Percentiles rank a stretch among this genome's conserved stretches.
These are phyloP conservation scores for Darevskia mixta DNA, from an alignment of 2,797 vertebrate species.

Conservation along the genomic window DNA sequence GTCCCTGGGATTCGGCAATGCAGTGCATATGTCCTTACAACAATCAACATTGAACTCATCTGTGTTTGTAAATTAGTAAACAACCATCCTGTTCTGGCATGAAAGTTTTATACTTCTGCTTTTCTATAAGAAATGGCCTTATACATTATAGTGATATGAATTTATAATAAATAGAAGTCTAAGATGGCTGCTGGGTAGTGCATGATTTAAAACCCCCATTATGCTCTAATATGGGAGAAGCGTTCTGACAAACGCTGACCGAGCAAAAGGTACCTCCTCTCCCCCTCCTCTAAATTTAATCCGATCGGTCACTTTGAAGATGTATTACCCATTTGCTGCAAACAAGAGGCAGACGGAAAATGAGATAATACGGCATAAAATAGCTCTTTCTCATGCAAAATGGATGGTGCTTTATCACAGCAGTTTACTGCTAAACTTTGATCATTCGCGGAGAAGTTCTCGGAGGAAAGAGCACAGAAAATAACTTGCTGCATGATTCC, in stretches of 20 bases:
- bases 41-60: conserved; percentile 51
- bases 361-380: conserved; percentile 22
- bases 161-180: conserved; percentile 61
- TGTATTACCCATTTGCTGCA: conserved; percentile 32
- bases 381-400: conserved; percentile 36
- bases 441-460: conserved; percentile 5
- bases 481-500: not conserved
- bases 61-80: conserved; percentile 74
- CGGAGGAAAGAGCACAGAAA: conserved; percentile 27
- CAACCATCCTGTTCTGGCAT: conserved; percentile 69
- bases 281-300: conserved; percentile 54
- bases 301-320: conserved; percentile 42
- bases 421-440: conserved; percentile 44
- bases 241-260: conserved; percentile 47
- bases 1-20: conserved; percentile 46
- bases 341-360: conserved; percentile 26
- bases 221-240: conserved; percentile 45
- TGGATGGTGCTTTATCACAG: not conserved
- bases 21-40: not conserved
- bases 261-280: conserved; percentile 56
- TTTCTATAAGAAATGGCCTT: conserved; percentile 73
- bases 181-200: conserved; percentile 49
- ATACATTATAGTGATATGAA: conserved; percentile 59
- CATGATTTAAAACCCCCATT: conserved; percentile 59
- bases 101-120: conserved; percentile 69